Conservation (phyloP, 2,888 invertebrate species). For the Lasiommata megera region DNA sequence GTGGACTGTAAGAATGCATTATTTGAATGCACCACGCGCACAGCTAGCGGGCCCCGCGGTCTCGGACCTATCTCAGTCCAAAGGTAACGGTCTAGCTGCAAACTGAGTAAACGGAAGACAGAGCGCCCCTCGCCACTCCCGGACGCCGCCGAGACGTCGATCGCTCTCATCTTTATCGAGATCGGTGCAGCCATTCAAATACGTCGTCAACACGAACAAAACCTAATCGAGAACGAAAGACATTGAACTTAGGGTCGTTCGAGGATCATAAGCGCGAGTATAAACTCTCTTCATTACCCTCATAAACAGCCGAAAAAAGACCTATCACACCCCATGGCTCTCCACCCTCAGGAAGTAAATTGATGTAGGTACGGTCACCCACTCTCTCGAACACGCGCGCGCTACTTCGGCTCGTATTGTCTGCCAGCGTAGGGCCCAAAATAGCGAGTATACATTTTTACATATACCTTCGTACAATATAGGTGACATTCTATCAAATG, state of each 20-base stretch:
- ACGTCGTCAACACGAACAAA: not conserved
- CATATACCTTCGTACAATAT: not conserved
- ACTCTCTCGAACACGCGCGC: not conserved
- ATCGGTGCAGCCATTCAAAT: no score
- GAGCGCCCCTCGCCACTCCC: no score
- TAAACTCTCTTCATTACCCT: slow-evolving; percentile 32
- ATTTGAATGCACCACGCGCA: no score
- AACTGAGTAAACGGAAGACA: no score
- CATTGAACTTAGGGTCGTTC: slow-evolving; percentile 23
- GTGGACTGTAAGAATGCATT: no score
- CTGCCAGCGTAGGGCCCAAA: slow-evolving; percentile 3
- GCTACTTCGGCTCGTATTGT: slow-evolving; percentile 10
- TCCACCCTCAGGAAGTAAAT: slow-evolving; percentile 30
- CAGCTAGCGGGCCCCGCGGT: no score
- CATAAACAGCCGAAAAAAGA: slow-evolving; percentile 31
- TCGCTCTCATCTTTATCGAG: no score
- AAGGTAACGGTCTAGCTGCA: no score
- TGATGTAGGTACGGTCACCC: slow-evolving; percentile 12
- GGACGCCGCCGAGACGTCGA: no score
- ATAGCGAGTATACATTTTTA: not conserved
- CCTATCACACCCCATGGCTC: slow-evolving; percentile 27
- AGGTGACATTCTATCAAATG: not conserved
- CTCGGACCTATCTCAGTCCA: no score
- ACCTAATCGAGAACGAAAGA: slow-evolving; percentile 17
- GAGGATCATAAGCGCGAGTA: slow-evolving; percentile 27